These are phyloP conservation scores for Thereva nobilitata DNA, from an alignment of 2,888 invertebrate genomes.

Conservation along the genomic window DNA sequence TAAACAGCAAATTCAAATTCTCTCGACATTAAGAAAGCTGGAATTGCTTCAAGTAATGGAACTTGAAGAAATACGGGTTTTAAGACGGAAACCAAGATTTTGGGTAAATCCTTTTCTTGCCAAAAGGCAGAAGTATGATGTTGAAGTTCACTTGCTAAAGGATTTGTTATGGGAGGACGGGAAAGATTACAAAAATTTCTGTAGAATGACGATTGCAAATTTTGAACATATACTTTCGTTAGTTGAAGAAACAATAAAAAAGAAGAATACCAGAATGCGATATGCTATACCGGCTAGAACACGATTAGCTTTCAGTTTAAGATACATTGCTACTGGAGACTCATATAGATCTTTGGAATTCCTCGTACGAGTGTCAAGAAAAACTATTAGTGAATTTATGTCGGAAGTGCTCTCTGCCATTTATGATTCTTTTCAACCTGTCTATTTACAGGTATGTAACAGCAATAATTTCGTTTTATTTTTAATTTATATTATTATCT, in stretches of 20 bases:
- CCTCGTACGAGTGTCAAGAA: conserved; percentile 28
- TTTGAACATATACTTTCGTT: background rate
- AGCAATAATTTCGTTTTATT: background rate
- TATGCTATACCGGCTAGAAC: conserved; percentile 13
- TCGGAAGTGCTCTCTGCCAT: conserved; percentile 6
- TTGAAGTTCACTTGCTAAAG: background rate
- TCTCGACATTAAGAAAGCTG: no score
- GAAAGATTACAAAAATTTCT: conserved; percentile 2
- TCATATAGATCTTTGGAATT: conserved; percentile 38
- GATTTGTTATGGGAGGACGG: no score
- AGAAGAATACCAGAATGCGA: conserved; percentile 17
- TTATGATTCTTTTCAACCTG: background rate
- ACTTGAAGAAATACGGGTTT: no score
- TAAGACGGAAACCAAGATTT: no score
- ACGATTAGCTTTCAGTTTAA: conserved; percentile 17
- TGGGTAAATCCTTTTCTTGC: no score
- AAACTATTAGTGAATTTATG: conserved; percentile 37
- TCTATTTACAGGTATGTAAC: background rate
- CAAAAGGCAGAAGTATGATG: no score
- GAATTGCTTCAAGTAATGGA: no score
- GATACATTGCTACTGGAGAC: conserved; percentile 38
- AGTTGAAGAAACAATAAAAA: conserved; percentile 1
- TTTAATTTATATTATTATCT: background rate
- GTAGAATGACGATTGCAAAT: background rate
- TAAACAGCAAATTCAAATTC: no score